Evolutionary conservation across 1,140 invertebrate species (phyloP).

Genomic region (Sycophila sp.): DNA sequence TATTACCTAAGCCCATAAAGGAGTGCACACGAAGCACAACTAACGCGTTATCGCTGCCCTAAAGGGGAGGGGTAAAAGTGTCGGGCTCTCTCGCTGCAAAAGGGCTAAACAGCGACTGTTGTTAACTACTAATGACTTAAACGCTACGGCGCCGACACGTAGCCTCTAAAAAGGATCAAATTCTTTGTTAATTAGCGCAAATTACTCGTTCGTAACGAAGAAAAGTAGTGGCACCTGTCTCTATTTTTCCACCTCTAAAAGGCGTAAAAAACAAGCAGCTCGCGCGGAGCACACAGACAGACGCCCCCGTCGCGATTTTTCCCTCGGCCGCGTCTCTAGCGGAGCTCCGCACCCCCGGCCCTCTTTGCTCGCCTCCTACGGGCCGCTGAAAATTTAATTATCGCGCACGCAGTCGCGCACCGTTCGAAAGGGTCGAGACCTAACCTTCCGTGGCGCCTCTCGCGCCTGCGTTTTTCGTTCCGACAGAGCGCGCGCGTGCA

Average conservation of each 20-base stretch:
- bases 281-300: not conserved
- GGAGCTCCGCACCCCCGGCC: conserved; percentile 16
- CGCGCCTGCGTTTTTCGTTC: conserved; percentile 3
- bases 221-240: conserved; percentile 13
- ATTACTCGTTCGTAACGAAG: conserved; percentile 24
- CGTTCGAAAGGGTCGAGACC: not conserved
- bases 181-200: conserved; percentile 26
- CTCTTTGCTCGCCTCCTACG: conserved; percentile 32
- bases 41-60: too few species aligned
- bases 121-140: not conserved
- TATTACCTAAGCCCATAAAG: not conserved
- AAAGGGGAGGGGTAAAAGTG: too few species aligned
- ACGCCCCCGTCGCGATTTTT: not conserved
- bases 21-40: not conserved
- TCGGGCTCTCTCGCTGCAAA: not conserved
- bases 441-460: not conserved
- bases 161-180: not conserved
- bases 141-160: not conserved
- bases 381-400: conserved; percentile 54
- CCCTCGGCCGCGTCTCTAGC: too few species aligned
- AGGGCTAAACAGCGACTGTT: not conserved
- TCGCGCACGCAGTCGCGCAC: conserved; percentile 28
- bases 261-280: not conserved
- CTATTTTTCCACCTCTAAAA: not conserved
- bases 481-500: conserved; percentile 2